A percentile compares a stretch with the other conserved stretches of the same genome.
These are phyloP conservation scores for Mamestra brassicae DNA, from an alignment of 2,888 invertebrate species.

Conservation along the genomic window DNA sequence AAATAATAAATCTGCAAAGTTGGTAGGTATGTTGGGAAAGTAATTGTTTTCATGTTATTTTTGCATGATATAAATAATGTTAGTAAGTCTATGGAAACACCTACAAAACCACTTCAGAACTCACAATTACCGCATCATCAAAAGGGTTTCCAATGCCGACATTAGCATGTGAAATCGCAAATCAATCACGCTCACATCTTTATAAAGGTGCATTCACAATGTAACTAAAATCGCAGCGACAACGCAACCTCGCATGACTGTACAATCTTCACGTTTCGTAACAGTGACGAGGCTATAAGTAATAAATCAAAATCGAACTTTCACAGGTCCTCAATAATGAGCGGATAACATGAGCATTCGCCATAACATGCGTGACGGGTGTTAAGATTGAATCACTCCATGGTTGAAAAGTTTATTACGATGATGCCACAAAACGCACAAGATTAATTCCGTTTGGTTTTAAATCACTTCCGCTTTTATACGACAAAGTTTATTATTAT, in stretches of 20 bases:
- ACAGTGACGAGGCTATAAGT: conserved; percentile 63
- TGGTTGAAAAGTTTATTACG: conserved; percentile 24
- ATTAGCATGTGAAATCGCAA: conserved; percentile 43
- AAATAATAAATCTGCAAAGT: conserved; percentile 19
- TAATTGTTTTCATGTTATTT: conserved; percentile 1
- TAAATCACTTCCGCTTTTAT: conserved; percentile 33
- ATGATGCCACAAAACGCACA: conserved; percentile 29
- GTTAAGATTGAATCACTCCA: conserved; percentile 38
- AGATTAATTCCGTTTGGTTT: conserved; percentile 27
- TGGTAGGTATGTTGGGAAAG: background rate
- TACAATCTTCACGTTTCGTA: conserved; percentile 62
- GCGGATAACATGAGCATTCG: conserved; percentile 52
- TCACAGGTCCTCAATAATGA: conserved; percentile 67
- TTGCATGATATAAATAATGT: background rate
- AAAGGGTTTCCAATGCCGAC: conserved; percentile 17
- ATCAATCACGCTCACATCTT: conserved; percentile 41
- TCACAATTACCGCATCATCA: background rate
- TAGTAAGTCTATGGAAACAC: background rate
- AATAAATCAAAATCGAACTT: conserved; percentile 74
- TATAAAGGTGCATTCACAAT: conserved; percentile 47
- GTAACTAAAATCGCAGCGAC: conserved; percentile 36
- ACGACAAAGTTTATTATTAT: background rate
- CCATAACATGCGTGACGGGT: conserved; percentile 42
- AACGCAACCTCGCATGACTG: conserved; percentile 45
- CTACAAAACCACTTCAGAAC: too few relatives aligned